Conservation (phyloP, 2,113 vertebrate genomes). For the Saguinus midas region DNA sequence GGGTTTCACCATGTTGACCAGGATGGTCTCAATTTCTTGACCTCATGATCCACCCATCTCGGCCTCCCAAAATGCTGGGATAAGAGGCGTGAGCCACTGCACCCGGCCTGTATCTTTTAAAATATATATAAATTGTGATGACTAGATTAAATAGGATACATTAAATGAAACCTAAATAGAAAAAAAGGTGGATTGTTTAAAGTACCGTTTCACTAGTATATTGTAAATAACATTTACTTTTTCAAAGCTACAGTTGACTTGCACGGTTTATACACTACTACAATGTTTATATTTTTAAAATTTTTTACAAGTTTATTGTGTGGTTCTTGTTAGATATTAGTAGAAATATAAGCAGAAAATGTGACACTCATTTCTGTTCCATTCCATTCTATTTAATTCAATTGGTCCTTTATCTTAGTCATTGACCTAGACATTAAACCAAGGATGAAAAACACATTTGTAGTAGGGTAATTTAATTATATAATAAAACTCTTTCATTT, state of each 20-base stretch:
- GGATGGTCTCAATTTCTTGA: too few species aligned
- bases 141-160: neutral
- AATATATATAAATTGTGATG: neutral
- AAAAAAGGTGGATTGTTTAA: neutral
- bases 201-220: neutral
- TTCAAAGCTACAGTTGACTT: neutral
- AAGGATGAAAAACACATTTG: conserved; percentile 8
- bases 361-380: neutral
- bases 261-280: neutral
- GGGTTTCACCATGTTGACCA: too few species aligned
- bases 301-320: neutral
- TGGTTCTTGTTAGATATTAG: neutral
- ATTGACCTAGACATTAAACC: neutral
- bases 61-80: too few species aligned
- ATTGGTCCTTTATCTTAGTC: neutral
- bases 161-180: neutral
- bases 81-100: too few species aligned
- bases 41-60: too few species aligned
- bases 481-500: conserved; percentile 34
- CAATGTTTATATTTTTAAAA: neutral
- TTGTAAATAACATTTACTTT: neutral
- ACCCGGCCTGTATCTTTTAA: neutral
- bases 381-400: conserved; percentile 14
- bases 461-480: conserved; percentile 31
- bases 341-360: neutral